Conservation (phyloP, 2,797 vertebrate genomes). For the Brachymystax lenok region DNA sequence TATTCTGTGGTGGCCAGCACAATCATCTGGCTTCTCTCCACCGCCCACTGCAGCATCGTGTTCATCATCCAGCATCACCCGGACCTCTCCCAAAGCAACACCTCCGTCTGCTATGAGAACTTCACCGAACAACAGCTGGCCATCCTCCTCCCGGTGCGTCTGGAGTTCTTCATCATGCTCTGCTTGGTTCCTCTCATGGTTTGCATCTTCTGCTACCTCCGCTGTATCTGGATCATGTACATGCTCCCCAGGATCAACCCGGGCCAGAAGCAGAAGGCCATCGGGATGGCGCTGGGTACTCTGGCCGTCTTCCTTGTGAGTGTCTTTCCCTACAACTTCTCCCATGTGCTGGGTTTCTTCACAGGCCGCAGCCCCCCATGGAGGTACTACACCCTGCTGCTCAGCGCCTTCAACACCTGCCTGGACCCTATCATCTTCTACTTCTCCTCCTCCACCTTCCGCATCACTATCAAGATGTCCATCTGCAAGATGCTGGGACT, state of each 20-base stretch:
- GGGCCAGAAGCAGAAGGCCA: constrained; percentile 75
- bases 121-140: constrained; percentile 62
- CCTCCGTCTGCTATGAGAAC: constrained; percentile 68
- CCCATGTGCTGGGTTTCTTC: constrained; percentile 76
- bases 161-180: constrained; percentile 77
- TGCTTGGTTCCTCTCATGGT: constrained; percentile 74
- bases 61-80: constrained; percentile 48
- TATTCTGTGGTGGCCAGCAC: constrained; percentile 39
- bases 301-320: constrained; percentile 78
- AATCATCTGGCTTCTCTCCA: constrained; percentile 60
- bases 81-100: constrained; percentile 4
- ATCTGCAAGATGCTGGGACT: constrained; percentile 39
- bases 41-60: constrained; percentile 53
- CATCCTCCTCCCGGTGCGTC: constrained; percentile 66
- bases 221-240: constrained; percentile 75
- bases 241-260: constrained; percentile 65
- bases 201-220: constrained; percentile 75
- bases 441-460: constrained; percentile 65
- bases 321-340: constrained; percentile 78
- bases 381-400: constrained; percentile 75
- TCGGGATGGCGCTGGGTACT: constrained; percentile 79
- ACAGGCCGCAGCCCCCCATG: constrained; percentile 58
- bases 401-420: constrained; percentile 80
- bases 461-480: constrained; percentile 35
- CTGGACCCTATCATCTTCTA: constrained; percentile 81